Evolutionary conservation across 2,888 invertebrate species (phyloP).

Genomic region (Pogonocherus hispidulus): DNA sequence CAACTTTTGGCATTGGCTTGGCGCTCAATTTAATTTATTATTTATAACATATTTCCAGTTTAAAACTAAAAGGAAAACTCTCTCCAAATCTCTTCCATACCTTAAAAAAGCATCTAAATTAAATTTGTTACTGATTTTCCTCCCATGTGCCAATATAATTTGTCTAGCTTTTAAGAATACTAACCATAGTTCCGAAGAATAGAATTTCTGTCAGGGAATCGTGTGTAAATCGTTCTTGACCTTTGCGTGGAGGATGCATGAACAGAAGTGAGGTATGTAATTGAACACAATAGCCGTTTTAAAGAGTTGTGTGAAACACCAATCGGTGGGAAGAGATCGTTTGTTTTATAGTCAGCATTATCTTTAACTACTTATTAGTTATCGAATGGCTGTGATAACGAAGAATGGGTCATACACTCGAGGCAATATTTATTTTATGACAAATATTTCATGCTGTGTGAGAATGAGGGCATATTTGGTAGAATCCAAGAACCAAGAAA

Average conservation of each 20-base stretch:
- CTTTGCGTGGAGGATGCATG: background rate
- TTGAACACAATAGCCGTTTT: background rate
- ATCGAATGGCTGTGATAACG: background rate
- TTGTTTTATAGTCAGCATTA: background rate
- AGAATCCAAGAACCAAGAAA: too few species aligned
- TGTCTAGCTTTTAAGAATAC: background rate
- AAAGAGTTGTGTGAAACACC: background rate
- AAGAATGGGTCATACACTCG: background rate
- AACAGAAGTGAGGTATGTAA: background rate
- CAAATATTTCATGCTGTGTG: too few species aligned
- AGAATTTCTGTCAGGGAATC: background rate
- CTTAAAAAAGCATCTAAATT: background rate
- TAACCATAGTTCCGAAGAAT: background rate
- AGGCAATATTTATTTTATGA: background rate
- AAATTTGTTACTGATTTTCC: background rate
- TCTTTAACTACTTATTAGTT: background rate
- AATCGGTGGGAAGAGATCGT: background rate
- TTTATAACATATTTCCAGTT: too few species aligned
- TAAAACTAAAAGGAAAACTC: too few species aligned
- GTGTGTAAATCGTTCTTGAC: constrained; percentile 15
- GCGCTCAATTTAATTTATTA: too few species aligned
- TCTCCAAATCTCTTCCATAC: too few species aligned
- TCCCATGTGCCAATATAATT: background rate
- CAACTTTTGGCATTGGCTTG: too few species aligned
- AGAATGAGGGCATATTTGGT: too few species aligned